phyloP scores from a whole-genome alignment of 2,888 invertebrate genomes.

The Eupithecia centaureata region DNA sequence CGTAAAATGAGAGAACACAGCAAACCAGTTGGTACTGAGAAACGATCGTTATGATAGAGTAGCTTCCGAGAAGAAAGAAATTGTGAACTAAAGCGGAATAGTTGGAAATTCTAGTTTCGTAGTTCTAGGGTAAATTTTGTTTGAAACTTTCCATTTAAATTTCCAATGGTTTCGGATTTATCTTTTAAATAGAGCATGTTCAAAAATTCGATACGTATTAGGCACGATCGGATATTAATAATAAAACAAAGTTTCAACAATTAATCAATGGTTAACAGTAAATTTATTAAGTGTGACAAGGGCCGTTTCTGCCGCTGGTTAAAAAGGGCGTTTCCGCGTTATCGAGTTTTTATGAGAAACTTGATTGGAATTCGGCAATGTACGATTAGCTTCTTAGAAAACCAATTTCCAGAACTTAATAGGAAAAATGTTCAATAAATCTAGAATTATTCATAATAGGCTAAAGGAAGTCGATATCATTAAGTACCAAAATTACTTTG shows the following conservation, averaged over 20 bases:
- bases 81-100: constrained; percentile 4
- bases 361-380: constrained; percentile 13
- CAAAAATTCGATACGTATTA: constrained; percentile 16
- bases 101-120: constrained; percentile 2
- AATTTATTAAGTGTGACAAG: constrained; percentile 42
- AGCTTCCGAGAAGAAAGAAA: constrained; percentile 2
- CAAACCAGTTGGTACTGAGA: background rate
- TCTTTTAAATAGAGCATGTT: constrained; percentile 2
- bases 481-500: no score
- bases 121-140: background rate
- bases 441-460: no score
- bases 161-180: background rate
- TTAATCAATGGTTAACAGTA: constrained; percentile 39
- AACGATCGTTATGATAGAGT: constrained; percentile 3
- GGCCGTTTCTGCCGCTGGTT: constrained; percentile 26
- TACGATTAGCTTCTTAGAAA: no score
- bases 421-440: background rate
- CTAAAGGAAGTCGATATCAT: no score
- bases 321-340: constrained; percentile 44
- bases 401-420: background rate
- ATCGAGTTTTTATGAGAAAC: constrained; percentile 39
- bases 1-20: constrained; percentile 3
- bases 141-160: constrained; percentile 4
- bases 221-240: constrained; percentile 18
- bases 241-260: constrained; percentile 30